Conservation (phyloP, 2,888 invertebrate genomes). For the Teinopalpus imperialis region DNA sequence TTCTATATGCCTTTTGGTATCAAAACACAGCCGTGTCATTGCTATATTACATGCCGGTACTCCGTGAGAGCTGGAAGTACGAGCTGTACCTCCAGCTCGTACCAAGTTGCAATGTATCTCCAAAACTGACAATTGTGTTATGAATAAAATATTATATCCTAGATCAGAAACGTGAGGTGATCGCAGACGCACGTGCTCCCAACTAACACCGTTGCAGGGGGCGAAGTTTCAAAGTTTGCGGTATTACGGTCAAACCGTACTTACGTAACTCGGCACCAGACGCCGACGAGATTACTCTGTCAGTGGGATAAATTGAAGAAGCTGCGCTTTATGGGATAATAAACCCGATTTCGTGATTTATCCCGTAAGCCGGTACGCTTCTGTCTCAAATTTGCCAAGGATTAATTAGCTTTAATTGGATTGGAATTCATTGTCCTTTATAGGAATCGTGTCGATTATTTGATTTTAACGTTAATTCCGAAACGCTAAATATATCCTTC, state of each 20-base stretch:
- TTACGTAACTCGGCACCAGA: constrained; percentile 10
- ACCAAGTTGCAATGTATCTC: too few relatives aligned
- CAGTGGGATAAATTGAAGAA: constrained; percentile 21
- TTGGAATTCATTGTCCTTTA: constrained; percentile 2
- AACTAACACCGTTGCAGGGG: neutral
- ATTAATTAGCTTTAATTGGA: constrained; percentile 20
- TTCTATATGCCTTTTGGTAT: too few relatives aligned
- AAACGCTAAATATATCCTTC: neutral
- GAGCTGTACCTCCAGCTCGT: too few relatives aligned
- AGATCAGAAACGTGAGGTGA: constrained; percentile 7
- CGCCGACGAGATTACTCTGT: constrained; percentile 10
- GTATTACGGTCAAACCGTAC: constrained; percentile 15
- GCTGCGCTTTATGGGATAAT: constrained; percentile 21
- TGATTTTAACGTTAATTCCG: neutral
- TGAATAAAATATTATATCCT: constrained; percentile 12
- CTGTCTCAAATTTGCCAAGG: constrained; percentile 14
- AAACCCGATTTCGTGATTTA: constrained; percentile 22
- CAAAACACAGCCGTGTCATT: too few relatives aligned
- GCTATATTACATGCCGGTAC: too few relatives aligned
- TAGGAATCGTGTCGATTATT: constrained; percentile 1
- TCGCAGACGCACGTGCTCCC: constrained; percentile 6
- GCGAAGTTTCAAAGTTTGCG: constrained; percentile 16
- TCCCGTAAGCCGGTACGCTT: neutral
- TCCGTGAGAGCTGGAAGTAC: too few relatives aligned
- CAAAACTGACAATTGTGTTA: too few relatives aligned